Base-by-base conservation (phyloP, 2,888 invertebrate species). In the Lamproptera curius region DNA sequence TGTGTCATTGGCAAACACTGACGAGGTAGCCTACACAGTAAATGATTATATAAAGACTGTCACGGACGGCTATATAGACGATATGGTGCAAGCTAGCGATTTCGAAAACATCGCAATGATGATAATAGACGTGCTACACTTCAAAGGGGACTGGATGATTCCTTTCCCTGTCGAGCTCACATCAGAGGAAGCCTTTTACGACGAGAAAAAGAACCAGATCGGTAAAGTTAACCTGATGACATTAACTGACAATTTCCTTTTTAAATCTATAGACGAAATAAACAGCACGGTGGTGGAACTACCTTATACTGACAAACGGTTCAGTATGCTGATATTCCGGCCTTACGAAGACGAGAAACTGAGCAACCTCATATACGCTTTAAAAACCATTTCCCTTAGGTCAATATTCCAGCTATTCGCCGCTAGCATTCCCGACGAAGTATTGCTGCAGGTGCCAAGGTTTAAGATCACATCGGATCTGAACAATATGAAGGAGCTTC, bases 281-380 rank as follows among this genome's bases (percentile, higher is more conserved):
- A 50, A 67, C 1, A 74, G 83, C 0, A 55, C 50, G 13, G 73
- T 85, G 0, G 23, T 85, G 2, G 82, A 87, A 52, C 49, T 87
- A 4, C 83, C 83, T 0, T 87, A 82, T 28, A 80, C 76, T 0
- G 55, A 67, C 0, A 64, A 61, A 1, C 83, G 88, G 45, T 88
- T 90, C 48, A 90, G 91, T 0, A 93, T 93, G 92, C 70, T 92
- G 4, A 59, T 93, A 1, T 74, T 92, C 50, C 62, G 93, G 17
- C 93, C 93, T 0, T 67, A 81, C 42, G 65, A 71, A 20, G 83
- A 82, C 16, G 73, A 78, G 11, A 62, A 76, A 1, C 47, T 89
- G 2, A 62, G 67, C 2, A 70, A 69, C 2, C 82, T 92, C 1
- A 66, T 92, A 1, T 73, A 86, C 0, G 76, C 77, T 10, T 61